Conservation (phyloP, 2,888 invertebrate species). For the Ophioninae sp. region DNA sequence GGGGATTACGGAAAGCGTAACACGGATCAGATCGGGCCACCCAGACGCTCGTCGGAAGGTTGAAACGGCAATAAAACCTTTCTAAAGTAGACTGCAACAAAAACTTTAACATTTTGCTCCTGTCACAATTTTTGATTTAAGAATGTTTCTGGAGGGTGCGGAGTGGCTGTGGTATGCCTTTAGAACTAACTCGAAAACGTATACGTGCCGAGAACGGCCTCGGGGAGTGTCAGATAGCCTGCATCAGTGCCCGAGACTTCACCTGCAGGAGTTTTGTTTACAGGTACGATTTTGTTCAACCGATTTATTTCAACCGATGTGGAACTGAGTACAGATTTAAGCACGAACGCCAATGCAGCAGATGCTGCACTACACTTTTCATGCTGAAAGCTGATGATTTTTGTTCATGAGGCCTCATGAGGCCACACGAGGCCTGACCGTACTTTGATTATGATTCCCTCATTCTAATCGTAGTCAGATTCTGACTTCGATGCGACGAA, state of each 20-base stretch:
- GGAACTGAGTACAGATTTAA: background rate
- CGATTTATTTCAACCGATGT: conserved; percentile 28
- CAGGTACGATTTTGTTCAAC: conserved; percentile 83
- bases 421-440: too few species aligned
- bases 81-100: background rate
- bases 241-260: conserved; percentile 87
- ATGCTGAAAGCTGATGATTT: too few species aligned
- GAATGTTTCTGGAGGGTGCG: conserved; percentile 93
- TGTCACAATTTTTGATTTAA: conserved; percentile 73
- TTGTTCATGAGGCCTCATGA: too few species aligned
- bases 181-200: conserved; percentile 85
- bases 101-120: background rate
- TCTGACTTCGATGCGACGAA: too few species aligned
- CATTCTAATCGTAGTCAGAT: too few species aligned
- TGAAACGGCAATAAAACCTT: background rate
- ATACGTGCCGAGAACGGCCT: conserved; percentile 85
- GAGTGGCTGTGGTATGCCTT: conserved; percentile 87
- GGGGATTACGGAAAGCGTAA: conserved; percentile 62
- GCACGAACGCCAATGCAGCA: too few species aligned
- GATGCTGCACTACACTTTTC: too few species aligned
- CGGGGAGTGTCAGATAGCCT: conserved; percentile 91
- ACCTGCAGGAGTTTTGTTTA: conserved; percentile 91
- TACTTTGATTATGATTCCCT: too few species aligned
- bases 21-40: conserved; percentile 6
- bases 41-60: conserved; percentile 69